These are phyloP conservation scores for Cynocephalus volans DNA, from an alignment of 2,113 vertebrate genomes.

Conservation along the genomic window DNA sequence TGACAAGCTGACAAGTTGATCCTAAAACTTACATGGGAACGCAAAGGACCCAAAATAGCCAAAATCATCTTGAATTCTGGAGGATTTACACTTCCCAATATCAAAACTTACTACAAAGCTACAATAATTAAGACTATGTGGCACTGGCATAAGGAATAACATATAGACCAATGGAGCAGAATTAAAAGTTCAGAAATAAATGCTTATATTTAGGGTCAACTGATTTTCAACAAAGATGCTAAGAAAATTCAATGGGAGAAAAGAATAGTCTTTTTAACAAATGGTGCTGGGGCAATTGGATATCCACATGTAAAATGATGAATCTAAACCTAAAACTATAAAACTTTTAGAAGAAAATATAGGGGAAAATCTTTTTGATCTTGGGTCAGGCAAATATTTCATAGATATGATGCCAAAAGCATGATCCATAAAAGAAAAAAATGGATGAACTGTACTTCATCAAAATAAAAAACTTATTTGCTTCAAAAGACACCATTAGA, in stretches of 20 bases:
- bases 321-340: not conserved
- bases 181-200: slow-evolving; percentile 17
- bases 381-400: not conserved
- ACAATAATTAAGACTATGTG: not conserved
- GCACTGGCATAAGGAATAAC: not conserved
- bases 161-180: not conserved
- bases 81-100: not conserved
- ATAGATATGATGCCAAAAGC: not conserved
- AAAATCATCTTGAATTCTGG: not conserved
- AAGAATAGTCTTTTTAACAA: not conserved
- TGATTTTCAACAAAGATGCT: slow-evolving; percentile 10
- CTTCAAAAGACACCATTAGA: not conserved
- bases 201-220: not conserved
- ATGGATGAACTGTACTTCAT: not conserved
- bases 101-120: slow-evolving; percentile 35
- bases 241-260: not conserved
- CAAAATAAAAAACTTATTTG: not conserved
- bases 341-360: not conserved
- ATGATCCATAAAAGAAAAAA: not conserved
- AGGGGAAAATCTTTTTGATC: not conserved
- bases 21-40: not conserved
- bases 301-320: not conserved
- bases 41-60: not conserved
- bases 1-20: not conserved
- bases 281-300: not conserved